phyloP scores from a whole-genome alignment of 2,888 invertebrate genomes.

The Mythimna albipuncta region DNA sequence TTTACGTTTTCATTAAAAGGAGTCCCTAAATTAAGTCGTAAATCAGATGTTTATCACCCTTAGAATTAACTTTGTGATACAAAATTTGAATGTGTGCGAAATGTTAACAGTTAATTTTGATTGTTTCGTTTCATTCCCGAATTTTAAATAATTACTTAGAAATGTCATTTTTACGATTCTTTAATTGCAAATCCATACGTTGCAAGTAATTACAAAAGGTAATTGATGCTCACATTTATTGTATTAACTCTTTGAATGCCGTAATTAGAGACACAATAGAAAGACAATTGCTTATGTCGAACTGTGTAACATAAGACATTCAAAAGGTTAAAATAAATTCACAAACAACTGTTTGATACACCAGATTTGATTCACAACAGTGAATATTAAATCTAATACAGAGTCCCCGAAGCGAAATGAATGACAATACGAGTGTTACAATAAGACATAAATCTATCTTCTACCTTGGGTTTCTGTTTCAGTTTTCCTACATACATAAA shows the following conservation, averaged over 20 bases:
- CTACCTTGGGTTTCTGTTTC: conserved; percentile 15
- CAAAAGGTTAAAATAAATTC: conserved; percentile 3
- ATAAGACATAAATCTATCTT: conserved; percentile 24
- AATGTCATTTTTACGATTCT: conserved; percentile 15
- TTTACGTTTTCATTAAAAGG: conserved; percentile 58
- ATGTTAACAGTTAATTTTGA: conserved; percentile 48
- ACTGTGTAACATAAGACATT: no score
- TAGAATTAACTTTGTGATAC: conserved; percentile 55
- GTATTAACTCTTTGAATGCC: no score
- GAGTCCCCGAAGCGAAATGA: conserved; percentile 2
- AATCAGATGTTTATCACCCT: conserved; percentile 63
- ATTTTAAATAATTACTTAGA: conserved; percentile 33
- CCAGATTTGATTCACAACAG: no score
- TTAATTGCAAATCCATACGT: not conserved
- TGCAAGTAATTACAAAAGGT: not conserved
- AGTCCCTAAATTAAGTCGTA: conserved; percentile 64
- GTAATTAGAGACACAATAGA: no score
- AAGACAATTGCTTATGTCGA: no score
- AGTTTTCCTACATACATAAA: conserved; percentile 42
- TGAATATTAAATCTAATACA: not conserved
- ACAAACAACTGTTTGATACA: not conserved
- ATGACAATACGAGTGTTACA: conserved; percentile 25
- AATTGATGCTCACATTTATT: not conserved
- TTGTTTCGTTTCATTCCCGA: conserved; percentile 37
- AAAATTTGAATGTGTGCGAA: conserved; percentile 52